A percentile compares a stretch with the other conserved stretches of the same genome.
phyloP scores from a whole-genome alignment of 2,888 invertebrate genomes.

The Nemurella pictetii region DNA sequence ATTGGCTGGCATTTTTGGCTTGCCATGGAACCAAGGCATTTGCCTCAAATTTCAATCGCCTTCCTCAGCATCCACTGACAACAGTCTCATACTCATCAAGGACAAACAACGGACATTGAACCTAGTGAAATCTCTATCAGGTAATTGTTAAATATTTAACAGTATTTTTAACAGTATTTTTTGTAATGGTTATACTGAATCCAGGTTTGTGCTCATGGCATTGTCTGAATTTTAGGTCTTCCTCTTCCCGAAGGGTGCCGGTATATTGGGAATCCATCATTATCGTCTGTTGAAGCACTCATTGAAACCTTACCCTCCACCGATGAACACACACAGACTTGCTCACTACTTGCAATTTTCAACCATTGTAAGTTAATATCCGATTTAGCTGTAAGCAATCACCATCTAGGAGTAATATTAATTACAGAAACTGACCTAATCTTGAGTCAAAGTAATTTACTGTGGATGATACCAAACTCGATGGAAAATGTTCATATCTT shows the following conservation, averaged over 20 bases:
- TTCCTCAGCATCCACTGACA: slow-evolving; percentile 30
- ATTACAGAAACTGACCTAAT: slow-evolving; percentile 53
- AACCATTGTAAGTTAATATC: slow-evolving; percentile 5
- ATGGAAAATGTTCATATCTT: slow-evolving; percentile 48
- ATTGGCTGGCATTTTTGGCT: slow-evolving; percentile 54
- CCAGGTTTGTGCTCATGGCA: not conserved
- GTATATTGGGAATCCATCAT: not conserved
- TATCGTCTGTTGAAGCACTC: not conserved
- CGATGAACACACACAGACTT: not conserved
- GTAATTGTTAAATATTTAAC: slow-evolving; percentile 46
- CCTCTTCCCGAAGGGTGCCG: not conserved
- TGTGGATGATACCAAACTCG: slow-evolving; percentile 54
- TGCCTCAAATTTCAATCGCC: slow-evolving; percentile 9
- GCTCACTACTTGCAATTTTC: not conserved
- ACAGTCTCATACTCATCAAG: slow-evolving; percentile 54
- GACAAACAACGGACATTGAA: slow-evolving; percentile 59
- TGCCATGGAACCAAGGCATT: slow-evolving; percentile 55
- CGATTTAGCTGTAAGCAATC: not conserved
- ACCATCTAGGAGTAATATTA: slow-evolving; percentile 47
- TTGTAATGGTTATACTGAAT: not conserved
- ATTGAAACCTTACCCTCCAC: not conserved
- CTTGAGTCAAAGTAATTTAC: slow-evolving; percentile 53
- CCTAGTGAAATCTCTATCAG: slow-evolving; percentile 55
- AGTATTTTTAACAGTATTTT: not conserved
- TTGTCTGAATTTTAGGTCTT: not conserved